phyloP scores from a whole-genome alignment of 2,113 vertebrate species.

The Ia io region DNA sequence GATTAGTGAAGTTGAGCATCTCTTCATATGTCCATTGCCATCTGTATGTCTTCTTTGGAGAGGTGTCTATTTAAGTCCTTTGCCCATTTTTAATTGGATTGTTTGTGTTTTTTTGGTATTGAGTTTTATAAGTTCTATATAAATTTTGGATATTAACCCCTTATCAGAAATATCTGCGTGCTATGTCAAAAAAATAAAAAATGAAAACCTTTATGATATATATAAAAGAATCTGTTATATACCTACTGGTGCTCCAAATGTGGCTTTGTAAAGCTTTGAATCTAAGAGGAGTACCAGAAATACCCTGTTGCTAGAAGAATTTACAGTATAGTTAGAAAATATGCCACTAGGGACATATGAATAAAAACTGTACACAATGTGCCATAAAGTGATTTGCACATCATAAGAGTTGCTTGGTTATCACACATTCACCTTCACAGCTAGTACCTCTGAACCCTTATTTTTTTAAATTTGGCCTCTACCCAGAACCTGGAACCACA shows the following conservation, averaged over 20 bases:
- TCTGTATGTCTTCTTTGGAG: too few relatives aligned
- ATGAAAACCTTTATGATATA: too few relatives aligned
- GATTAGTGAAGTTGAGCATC: too few relatives aligned
- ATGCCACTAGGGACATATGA: background rate
- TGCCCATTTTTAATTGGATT: too few relatives aligned
- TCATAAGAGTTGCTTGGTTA: conserved; percentile 9
- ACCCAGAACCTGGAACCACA: background rate
- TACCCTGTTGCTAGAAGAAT: background rate
- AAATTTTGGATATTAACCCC: too few relatives aligned
- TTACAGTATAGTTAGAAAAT: background rate
- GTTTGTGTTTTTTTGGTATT: too few relatives aligned
- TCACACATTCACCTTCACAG: background rate
- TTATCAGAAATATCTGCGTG: too few relatives aligned
- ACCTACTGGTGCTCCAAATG: background rate
- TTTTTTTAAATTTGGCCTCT: background rate
- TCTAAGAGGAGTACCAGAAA: conserved; percentile 16
- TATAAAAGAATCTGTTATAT: background rate
- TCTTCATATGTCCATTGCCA: too few relatives aligned
- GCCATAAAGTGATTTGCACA: background rate
- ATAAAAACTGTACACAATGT: background rate
- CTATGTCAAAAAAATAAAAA: too few relatives aligned
- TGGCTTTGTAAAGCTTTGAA: background rate
- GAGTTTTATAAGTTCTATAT: too few relatives aligned
- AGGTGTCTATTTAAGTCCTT: too few relatives aligned
- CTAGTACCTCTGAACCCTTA: background rate